Percentiles rank a stretch among this genome's conserved stretches.
Conservation (phyloP, 2,888 invertebrate species). For the Atrina japonica region DNA sequence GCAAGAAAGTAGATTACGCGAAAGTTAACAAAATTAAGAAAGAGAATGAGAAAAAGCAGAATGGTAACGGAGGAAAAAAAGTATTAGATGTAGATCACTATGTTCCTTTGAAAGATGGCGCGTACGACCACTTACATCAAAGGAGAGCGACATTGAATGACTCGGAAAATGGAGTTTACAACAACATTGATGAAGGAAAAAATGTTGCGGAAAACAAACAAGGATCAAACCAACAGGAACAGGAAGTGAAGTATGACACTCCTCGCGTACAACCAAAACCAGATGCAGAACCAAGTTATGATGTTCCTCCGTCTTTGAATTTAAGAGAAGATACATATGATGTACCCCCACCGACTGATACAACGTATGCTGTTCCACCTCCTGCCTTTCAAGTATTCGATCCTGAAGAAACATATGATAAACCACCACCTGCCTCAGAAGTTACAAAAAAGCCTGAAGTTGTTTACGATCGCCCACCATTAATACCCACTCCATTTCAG, state of each 20-base stretch:
- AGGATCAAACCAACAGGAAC: background rate
- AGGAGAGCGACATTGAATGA: background rate
- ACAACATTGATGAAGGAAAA: background rate
- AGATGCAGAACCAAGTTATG: slow-evolving; percentile 4
- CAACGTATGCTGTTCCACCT: slow-evolving; percentile 15
- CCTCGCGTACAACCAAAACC: background rate
- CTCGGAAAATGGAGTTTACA: background rate
- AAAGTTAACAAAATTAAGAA: slow-evolving; percentile 17
- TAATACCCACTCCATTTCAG: slow-evolving; percentile 13
- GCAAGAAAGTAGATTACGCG: slow-evolving; percentile 31
- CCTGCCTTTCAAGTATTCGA: background rate
- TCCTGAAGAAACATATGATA: slow-evolving; percentile 6
- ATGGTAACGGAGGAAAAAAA: background rate
- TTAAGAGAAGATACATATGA: slow-evolving; percentile 17
- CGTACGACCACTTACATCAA: slow-evolving; percentile 15
- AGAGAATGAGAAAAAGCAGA: background rate
- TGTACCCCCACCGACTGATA: slow-evolving; percentile 7
- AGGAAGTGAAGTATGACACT: background rate
- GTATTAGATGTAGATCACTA: slow-evolving; percentile 6
- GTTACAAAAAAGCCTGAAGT: background rate
- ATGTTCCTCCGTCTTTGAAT: slow-evolving; percentile 7
- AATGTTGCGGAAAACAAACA: background rate
- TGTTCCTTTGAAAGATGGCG: slow-evolving; percentile 13
- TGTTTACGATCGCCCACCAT: slow-evolving; percentile 15
- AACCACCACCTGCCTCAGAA: background rate